Percentiles rank a stretch among this genome's conserved stretches.
Conservation (phyloP, 2,113 vertebrate genomes). For the Bagarius yarrelli region DNA sequence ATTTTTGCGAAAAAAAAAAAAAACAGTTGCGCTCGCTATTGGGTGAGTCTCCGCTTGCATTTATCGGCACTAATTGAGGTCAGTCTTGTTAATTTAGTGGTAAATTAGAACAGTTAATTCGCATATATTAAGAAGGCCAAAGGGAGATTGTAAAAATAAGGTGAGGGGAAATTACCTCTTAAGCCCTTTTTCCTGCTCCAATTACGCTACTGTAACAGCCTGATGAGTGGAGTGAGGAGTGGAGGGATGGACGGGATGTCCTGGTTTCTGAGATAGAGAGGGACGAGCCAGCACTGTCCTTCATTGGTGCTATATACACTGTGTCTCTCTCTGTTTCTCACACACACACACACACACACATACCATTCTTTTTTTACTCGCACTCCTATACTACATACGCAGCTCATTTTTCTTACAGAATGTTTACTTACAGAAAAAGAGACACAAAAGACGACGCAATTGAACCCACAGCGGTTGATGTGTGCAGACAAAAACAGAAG, state of each 20-base stretch:
- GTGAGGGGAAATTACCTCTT: conserved; percentile 61
- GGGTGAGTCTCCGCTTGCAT: conserved; percentile 67
- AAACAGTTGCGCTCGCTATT: conserved; percentile 68
- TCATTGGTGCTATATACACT: neutral
- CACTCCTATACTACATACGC: neutral
- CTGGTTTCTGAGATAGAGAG: conserved; percentile 43
- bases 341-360: conserved; percentile 23
- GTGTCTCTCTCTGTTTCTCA: neutral
- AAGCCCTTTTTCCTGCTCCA: conserved; percentile 62
- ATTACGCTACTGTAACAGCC: conserved; percentile 65
- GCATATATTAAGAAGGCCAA: conserved; percentile 73
- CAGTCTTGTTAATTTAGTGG: conserved; percentile 79
- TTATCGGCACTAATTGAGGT: conserved; percentile 76
- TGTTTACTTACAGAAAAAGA: conserved; percentile 31
- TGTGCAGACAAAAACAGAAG: conserved; percentile 21
- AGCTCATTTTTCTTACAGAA: conserved; percentile 23
- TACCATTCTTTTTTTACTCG: conserved; percentile 8
- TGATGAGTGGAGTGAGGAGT: conserved; percentile 45
- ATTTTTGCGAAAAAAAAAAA: conserved; percentile 51
- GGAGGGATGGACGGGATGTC: conserved; percentile 36
- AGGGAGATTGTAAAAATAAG: conserved; percentile 67
- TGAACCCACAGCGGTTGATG: conserved; percentile 10
- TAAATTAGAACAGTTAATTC: conserved; percentile 80
- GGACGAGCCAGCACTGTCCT: conserved; percentile 40
- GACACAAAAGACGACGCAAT: conserved; percentile 24